Conservation (phyloP, 2,888 invertebrate species). For the Bellardia bayeri region DNA sequence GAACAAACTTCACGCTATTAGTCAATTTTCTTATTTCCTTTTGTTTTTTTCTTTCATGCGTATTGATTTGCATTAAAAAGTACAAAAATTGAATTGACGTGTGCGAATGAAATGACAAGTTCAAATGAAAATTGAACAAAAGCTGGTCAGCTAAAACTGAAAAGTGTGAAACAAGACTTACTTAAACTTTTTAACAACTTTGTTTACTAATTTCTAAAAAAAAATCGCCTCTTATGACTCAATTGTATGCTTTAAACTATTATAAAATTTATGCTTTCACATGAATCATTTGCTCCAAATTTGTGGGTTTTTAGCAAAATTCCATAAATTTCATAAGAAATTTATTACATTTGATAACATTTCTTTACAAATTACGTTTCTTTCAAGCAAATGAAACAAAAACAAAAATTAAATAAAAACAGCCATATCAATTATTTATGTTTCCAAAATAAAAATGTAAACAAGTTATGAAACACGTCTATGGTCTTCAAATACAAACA, state of each 20-base stretch:
- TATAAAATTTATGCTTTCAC: background rate
- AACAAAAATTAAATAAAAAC: too few species aligned
- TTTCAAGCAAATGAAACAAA: background rate
- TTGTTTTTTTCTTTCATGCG: too few species aligned
- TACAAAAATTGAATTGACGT: too few species aligned
- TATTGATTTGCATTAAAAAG: too few species aligned
- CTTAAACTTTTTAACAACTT: too few species aligned
- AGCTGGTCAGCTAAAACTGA: too few species aligned
- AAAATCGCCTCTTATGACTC: background rate
- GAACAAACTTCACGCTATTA: too few species aligned
- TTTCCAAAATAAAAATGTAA: slow-evolving; percentile 9
- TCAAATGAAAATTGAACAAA: too few species aligned
- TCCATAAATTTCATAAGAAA: slow-evolving; percentile 14
- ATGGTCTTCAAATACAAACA: slow-evolving; percentile 29
- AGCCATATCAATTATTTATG: slow-evolving; percentile 7
- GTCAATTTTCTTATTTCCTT: too few species aligned
- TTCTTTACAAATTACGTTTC: background rate
- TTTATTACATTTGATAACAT: background rate
- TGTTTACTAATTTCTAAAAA: background rate
- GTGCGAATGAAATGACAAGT: too few species aligned
- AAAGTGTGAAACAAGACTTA: too few species aligned
- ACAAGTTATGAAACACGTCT: slow-evolving; percentile 63
- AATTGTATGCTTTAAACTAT: background rate
- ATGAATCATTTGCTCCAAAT: slow-evolving; percentile 48
- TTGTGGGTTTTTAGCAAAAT: slow-evolving; percentile 18